Conservation (phyloP, 2,797 vertebrate genomes). For the Ambastaia sidthimunki region DNA sequence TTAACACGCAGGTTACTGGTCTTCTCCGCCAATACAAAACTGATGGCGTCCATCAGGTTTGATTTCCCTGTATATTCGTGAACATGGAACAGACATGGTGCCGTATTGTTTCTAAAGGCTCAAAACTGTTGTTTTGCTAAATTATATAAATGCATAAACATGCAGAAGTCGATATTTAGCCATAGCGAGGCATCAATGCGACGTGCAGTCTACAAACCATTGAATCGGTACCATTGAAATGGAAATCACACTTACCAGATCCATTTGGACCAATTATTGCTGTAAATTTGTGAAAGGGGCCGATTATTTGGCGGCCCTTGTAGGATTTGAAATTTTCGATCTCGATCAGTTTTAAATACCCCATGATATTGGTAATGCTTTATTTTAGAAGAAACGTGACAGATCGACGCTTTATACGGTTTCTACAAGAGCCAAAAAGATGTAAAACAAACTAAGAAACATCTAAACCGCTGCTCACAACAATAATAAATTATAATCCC, state of each 20-base stretch:
- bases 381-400: background rate
- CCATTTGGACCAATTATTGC: slow-evolving; percentile 95
- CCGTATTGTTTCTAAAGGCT: too few species aligned
- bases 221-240: background rate
- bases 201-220: background rate
- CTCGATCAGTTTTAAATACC: slow-evolving; percentile 91
- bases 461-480: background rate
- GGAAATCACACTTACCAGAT: slow-evolving; percentile 79
- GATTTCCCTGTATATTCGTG: slow-evolving; percentile 81
- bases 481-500: background rate
- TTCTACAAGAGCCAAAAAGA: too few species aligned
- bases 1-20: slow-evolving; percentile 93
- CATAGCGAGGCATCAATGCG: background rate
- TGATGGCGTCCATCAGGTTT: slow-evolving; percentile 97
- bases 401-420: background rate
- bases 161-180: too few species aligned
- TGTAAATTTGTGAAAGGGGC: slow-evolving; percentile 92
- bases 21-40: slow-evolving; percentile 93
- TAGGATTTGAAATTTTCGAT: slow-evolving; percentile 96
- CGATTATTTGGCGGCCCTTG: slow-evolving; percentile 92
- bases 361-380: slow-evolving; percentile 73
- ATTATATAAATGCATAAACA: too few species aligned
- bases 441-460: background rate
- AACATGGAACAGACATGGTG: background rate
- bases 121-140: too few species aligned